Percentiles rank a stretch among this genome's conserved stretches.
These are phyloP conservation scores for Numenius phaeopus DNA, from an alignment of 2,797 vertebrate genomes.

Conservation along the genomic window DNA sequence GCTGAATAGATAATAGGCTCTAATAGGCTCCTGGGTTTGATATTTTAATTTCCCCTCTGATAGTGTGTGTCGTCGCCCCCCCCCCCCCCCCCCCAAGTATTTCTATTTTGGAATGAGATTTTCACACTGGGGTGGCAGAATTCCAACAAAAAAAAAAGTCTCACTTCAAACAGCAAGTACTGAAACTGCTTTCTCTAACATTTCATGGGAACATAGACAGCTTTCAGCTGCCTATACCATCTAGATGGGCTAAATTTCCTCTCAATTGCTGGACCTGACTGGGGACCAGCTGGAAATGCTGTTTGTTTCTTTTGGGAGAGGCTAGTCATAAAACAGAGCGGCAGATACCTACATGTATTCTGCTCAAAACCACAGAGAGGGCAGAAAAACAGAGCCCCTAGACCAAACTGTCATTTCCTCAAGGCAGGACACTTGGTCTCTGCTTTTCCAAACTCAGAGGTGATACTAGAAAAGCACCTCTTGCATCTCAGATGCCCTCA, in stretches of 20 bases:
- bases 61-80: not conserved
- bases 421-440: not conserved
- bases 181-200: not conserved
- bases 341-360: not conserved
- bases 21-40: not conserved
- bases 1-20: not conserved
- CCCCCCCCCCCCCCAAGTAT: fast-evolving
- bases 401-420: not conserved
- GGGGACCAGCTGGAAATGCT: not conserved
- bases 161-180: not conserved
- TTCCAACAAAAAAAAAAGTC: not conserved
- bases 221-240: not conserved
- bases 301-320: not conserved
- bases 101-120: not conserved
- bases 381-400: not conserved
- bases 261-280: not conserved
- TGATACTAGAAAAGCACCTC: not conserved
- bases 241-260: not conserved
- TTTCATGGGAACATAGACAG: not conserved
- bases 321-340: not conserved
- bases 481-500: not conserved
- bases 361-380: not conserved
- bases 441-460: not conserved
- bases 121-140: not conserved
- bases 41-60: not conserved